phyloP scores from a whole-genome alignment of 92 coral and sea anemone species.

The Meandrina meandrites region DNA sequence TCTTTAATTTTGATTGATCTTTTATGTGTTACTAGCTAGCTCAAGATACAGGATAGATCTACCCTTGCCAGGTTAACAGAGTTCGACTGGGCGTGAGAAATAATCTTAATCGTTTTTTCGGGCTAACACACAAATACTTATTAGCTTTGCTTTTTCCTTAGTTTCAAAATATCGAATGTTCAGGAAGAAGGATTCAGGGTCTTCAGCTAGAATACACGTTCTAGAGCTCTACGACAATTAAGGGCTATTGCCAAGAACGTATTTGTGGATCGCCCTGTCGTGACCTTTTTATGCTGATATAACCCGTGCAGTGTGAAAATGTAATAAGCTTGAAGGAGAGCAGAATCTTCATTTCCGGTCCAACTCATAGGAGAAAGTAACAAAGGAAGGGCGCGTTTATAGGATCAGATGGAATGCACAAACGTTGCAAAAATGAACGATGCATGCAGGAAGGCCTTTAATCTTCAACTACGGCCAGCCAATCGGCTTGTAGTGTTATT shows the following conservation, averaged over 20 bases:
- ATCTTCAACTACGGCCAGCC: background rate
- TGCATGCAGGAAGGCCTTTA: background rate
- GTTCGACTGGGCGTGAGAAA: background rate
- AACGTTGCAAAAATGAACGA: background rate
- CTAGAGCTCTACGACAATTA: background rate
- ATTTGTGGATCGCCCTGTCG: background rate
- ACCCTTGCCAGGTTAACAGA: background rate
- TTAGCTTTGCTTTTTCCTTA: background rate
- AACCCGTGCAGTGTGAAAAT: background rate
- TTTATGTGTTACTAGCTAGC: too few species aligned
- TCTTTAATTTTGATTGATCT: too few species aligned
- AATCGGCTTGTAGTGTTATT: background rate
- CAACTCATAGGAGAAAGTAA: background rate
- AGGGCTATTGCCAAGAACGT: background rate
- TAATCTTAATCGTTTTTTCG: too few species aligned
- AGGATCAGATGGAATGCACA: background rate
- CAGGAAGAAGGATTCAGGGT: background rate
- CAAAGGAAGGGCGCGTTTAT: background rate
- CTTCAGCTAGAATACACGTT: background rate
- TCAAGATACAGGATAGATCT: too few species aligned
- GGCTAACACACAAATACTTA: background rate
- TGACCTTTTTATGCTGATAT: background rate
- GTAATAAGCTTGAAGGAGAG: background rate
- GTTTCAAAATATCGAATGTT: background rate
- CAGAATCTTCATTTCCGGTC: background rate